Evolutionary conservation across 2,888 invertebrate species (phyloP), one percentile per base, ranked within the genome.

Genomic region (Macrostomum cliftonense): DNA sequence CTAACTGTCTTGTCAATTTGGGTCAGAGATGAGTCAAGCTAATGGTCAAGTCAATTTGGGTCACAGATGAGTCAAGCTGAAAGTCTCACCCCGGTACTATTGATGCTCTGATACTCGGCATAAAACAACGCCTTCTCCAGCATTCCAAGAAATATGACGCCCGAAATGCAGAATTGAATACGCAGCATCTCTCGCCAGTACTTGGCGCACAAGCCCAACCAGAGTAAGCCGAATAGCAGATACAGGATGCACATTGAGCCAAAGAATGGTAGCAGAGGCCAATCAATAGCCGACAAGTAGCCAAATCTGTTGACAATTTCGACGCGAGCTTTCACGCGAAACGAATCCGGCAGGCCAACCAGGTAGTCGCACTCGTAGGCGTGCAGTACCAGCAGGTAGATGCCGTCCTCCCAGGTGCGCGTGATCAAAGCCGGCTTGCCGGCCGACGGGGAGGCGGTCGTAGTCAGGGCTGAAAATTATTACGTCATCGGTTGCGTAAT

Each of bases 101-200:
- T 82, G 46, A 83, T 76, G 46, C 77, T 79, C 58, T 81, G 78
- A 71, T 83, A 89, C 59, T 89, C 86, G 0, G 82, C 85, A 63
- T 86, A 84, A 69, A 85, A 91, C 0, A 85, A 82, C 4, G 89
- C 86, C 64, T 77, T 76, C 59, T 76, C 76, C 43, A 76, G 54
- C 70, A 76, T 71, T 21, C 88, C 85, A 1, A 88, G 72, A 12
- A 88, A 71, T 49, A 88, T 85, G 12, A 88, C 86, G 28, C 79
- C 86, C 7, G 87, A 88, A 63, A 93, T 87, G 88, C 89, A 91
- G 72, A 87, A 89, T 73, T 93, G 91, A 42, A 91, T 82, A 37
- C 88, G 75, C 46, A 91, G 74, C 19, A 91, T 73, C 67, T 91
- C 89, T 39, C 83, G 76, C 87, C 88, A 91, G 69, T 85, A 84